phyloP scores from a whole-genome alignment of 2,797 vertebrate species.

The Acanthurus lineatus region DNA sequence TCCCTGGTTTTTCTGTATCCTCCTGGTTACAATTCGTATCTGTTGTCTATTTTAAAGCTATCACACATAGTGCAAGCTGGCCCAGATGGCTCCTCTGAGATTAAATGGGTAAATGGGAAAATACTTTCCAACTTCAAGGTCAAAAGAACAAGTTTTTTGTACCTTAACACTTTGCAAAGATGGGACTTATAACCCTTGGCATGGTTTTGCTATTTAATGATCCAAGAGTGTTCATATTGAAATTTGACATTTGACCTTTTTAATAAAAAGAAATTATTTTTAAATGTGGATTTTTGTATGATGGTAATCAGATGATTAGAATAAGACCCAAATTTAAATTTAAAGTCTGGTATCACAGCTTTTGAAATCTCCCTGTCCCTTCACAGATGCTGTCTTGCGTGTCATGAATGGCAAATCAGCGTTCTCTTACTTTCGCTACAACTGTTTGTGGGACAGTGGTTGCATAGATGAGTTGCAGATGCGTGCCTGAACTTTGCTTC shows the following conservation, averaged over 20 bases:
- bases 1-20: background rate
- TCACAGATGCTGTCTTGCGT: conserved; percentile 26
- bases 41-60: conserved; percentile 42
- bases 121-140: conserved; percentile 40
- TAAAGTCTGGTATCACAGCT: conserved; percentile 10
- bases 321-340: background rate
- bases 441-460: conserved; percentile 51
- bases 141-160: conserved; percentile 29
- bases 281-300: background rate
- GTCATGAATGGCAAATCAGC: conserved; percentile 45
- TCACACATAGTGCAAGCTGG: conserved; percentile 19
- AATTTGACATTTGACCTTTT: background rate
- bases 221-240: background rate
- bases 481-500: conserved; percentile 11
- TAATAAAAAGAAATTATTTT: background rate
- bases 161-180: conserved; percentile 25
- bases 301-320: background rate
- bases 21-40: conserved; percentile 39
- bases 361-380: conserved; percentile 22
- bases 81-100: conserved; percentile 43
- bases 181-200: conserved; percentile 28
- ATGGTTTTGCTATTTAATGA: conserved; percentile 5
- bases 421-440: conserved; percentile 46
- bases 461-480: conserved; percentile 53
- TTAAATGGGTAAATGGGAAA: conserved; percentile 56